Base-by-base conservation (phyloP, 2,797 vertebrate species). In the Lophotriccus pileatus region DNA sequence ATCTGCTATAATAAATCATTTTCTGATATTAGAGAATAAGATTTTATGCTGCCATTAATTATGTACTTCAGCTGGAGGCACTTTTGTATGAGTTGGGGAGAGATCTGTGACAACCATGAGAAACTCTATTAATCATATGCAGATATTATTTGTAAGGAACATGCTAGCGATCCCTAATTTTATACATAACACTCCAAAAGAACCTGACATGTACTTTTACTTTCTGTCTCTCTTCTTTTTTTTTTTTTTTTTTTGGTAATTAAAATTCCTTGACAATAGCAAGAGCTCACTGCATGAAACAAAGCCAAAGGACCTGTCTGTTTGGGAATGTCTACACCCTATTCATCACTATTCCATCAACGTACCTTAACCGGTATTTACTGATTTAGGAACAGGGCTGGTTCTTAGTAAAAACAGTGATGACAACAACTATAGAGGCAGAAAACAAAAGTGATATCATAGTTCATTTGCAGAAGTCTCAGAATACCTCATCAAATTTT, bases 21-120 rank as follows among this genome's bases (percentile, higher is more conserved):
- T 93, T 91, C 66, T 83, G 64, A 55, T 94, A 72, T 70, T 64
- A 89, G 22, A 21, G 46, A 77, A 70, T 52, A 84, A 89, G 70
- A 79, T 84, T 87, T 95, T 82, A 70, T 70, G 41, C 36, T 70
- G 56, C 63, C 41, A 56, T 93, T 95, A 93, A 90, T 91, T 84
- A 76, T 8, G 4, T 49, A 53, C 44, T 90, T 90, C 62, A 93
- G 72, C 84, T 22, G 2, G 44, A 89, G 90, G 84, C 72, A 64
- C 53, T 94, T 93, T 58, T 83, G n/a, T 53, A 30, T 64, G 53
- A 56, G 25, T 50, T 92, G 24, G 53, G 67, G 74, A 66, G 60
- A 82, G 68, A 77, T 56, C 60, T 93, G 72, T 82, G 78, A 43
- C 72, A 87, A 83, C 84, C 85, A 12, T 50, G 55, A 76, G 53